Percentiles rank a stretch among this genome's conserved stretches.
Evolutionary conservation across 2,797 vertebrate genomes (phyloP).

Genomic region (Presbytis comata): DNA sequence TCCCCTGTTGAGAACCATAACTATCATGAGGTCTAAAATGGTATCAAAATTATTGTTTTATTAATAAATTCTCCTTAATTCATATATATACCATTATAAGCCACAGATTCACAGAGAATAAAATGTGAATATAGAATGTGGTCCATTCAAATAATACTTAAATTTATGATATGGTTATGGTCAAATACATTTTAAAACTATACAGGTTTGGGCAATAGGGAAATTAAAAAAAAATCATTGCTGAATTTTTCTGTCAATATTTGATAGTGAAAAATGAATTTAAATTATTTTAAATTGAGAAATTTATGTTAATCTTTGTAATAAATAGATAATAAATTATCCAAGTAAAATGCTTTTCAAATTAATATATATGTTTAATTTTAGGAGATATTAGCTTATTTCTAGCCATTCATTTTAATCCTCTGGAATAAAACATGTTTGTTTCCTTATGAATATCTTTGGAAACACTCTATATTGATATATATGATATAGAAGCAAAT

Average conservation of each 20-base stretch:
- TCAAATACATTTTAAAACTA: neutral
- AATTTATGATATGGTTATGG: neutral
- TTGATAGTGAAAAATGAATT: conserved; percentile 17
- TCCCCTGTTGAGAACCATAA: conserved; percentile 7
- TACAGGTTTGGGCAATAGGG: neutral
- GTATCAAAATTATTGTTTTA: neutral
- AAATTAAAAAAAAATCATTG: neutral
- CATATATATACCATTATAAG: neutral
- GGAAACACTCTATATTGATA: neutral
- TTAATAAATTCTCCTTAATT: neutral
- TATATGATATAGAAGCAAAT: neutral
- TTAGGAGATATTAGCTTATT: neutral
- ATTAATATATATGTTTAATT: neutral
- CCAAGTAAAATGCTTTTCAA: neutral
- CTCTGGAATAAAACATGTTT: neutral
- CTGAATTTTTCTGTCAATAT: neutral
- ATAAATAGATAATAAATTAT: neutral
- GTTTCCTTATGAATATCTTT: neutral
- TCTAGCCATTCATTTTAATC: neutral
- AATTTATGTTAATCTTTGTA: neutral
- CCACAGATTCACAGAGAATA: neutral
- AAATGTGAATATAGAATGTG: neutral
- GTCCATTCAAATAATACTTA: neutral
- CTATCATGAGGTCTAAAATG: neutral
- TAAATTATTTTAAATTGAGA: neutral